A percentile compares a stretch with the other conserved stretches of the same genome.
Conservation (phyloP, 2,888 invertebrate genomes). For the Cenopis cana region DNA sequence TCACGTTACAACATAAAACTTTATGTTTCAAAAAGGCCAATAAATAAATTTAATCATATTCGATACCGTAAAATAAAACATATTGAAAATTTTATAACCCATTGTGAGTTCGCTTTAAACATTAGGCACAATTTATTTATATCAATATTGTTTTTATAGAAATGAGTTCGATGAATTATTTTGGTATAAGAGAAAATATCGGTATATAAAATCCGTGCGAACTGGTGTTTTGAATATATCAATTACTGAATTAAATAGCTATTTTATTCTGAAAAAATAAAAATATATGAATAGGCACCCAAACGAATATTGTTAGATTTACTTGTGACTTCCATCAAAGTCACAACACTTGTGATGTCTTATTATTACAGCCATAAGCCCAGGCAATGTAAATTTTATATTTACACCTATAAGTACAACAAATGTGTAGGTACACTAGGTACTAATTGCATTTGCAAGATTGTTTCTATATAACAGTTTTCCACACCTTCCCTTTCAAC, state of each 20-base stretch:
- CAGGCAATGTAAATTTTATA: too few species aligned
- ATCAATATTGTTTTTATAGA: constrained; percentile 27
- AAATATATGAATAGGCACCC: too few species aligned
- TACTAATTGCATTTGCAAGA: too few species aligned
- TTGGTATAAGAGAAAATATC: neutral
- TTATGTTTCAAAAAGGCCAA: constrained; percentile 53
- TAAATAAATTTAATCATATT: constrained; percentile 59
- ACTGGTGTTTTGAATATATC: neutral
- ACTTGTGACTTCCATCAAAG: too few species aligned
- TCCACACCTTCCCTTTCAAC: too few species aligned
- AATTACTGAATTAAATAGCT: neutral
- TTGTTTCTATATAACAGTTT: too few species aligned
- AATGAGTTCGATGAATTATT: constrained; percentile 19
- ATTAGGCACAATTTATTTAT: constrained; percentile 53
- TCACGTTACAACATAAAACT: constrained; percentile 40
- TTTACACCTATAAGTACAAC: too few species aligned
- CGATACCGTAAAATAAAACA: constrained; percentile 59
- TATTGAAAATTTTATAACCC: constrained; percentile 70
- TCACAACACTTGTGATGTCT: too few species aligned
- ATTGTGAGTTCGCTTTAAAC: constrained; percentile 64
- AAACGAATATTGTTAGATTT: too few species aligned
- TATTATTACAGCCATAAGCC: too few species aligned
- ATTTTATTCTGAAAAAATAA: neutral
- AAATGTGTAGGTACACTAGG: neutral
- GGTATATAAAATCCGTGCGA: neutral